A percentile compares a stretch with the other conserved stretches of the same genome.
These are phyloP conservation scores for Trileptium ribeirensis DNA, from an alignment of 2,888 invertebrate genomes.

Conservation along the genomic window DNA sequence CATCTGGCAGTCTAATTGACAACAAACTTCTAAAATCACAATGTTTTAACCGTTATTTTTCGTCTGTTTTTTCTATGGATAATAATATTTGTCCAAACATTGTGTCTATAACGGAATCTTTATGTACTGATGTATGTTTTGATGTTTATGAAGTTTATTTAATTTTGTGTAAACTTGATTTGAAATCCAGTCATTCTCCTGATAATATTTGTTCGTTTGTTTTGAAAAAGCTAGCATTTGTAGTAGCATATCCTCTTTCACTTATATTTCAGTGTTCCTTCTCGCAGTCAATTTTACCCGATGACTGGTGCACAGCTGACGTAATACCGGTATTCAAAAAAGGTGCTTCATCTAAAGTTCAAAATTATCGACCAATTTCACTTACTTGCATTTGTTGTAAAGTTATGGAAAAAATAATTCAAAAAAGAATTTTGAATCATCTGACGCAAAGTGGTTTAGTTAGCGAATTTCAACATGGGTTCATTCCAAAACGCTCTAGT, in stretches of 20 bases:
- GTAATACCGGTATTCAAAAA: background rate
- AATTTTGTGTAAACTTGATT: background rate
- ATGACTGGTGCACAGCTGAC: slow-evolving; percentile 1
- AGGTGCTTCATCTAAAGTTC: background rate
- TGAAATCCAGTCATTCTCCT: background rate
- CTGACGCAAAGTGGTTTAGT: background rate
- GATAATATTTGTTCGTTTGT: background rate
- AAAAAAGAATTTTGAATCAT: background rate
- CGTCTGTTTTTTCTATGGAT: background rate
- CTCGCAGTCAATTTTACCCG: background rate
- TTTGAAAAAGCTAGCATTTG: background rate
- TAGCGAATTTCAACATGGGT: slow-evolving; percentile 6
- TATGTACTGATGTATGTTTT: background rate
- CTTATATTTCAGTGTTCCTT: background rate
- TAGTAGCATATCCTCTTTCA: background rate
- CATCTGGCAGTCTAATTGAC: background rate
- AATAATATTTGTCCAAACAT: background rate
- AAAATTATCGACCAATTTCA: slow-evolving; percentile 12
- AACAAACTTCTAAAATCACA: background rate
- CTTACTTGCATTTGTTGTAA: background rate
- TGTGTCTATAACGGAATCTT: background rate
- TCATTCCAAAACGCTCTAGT: background rate
- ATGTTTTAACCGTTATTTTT: background rate
- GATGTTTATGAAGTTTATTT: background rate
- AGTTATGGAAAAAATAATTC: background rate